Percentiles rank a stretch among this genome's conserved stretches.
These are phyloP conservation scores for Acleris cristana DNA, from an alignment of 2,888 invertebrate genomes.

Conservation along the genomic window DNA sequence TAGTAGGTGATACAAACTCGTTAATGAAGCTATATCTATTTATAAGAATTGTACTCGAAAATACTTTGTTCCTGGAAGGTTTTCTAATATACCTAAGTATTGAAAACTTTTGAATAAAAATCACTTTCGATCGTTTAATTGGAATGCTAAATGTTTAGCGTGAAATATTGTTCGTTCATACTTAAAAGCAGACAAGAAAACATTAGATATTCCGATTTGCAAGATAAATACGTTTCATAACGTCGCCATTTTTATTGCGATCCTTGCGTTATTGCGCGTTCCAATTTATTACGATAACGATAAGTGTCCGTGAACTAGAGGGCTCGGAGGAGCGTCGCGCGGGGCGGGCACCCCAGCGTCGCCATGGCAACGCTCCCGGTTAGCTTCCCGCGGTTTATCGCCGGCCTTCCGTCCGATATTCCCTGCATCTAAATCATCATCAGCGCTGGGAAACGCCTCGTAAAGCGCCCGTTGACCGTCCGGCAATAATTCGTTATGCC, in stretches of 20 bases:
- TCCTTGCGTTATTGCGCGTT: conserved; percentile 73
- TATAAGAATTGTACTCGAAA: conserved; percentile 10
- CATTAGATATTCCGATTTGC: conserved; percentile 19
- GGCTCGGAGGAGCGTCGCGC: conserved; percentile 58
- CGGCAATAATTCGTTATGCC: conserved; percentile 62
- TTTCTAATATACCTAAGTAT: conserved; percentile 3
- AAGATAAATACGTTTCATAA: conserved; percentile 29
- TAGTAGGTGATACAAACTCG: conserved; percentile 26
- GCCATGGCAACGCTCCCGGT: conserved; percentile 61
- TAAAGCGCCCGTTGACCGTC: conserved; percentile 77
- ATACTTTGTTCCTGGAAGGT: not conserved
- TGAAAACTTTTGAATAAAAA: conserved; percentile 6
- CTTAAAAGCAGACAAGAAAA: conserved; percentile 13
- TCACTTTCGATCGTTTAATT: not conserved
- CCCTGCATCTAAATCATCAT: conserved; percentile 82
- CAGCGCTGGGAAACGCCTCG: conserved; percentile 73
- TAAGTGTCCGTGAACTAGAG: conserved; percentile 79
- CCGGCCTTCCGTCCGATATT: conserved; percentile 70
- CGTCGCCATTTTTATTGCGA: conserved; percentile 67
- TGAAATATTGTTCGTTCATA: not conserved
- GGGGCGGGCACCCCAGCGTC: conserved; percentile 50
- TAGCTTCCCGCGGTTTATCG: conserved; percentile 63
- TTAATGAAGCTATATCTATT: conserved; percentile 26
- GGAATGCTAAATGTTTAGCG: not conserved
- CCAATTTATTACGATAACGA: conserved; percentile 81